Evolutionary conservation across 2,888 invertebrate species (phyloP), one percentile per base, ranked within the genome.

Genomic region (Cetonia aurata): DNA sequence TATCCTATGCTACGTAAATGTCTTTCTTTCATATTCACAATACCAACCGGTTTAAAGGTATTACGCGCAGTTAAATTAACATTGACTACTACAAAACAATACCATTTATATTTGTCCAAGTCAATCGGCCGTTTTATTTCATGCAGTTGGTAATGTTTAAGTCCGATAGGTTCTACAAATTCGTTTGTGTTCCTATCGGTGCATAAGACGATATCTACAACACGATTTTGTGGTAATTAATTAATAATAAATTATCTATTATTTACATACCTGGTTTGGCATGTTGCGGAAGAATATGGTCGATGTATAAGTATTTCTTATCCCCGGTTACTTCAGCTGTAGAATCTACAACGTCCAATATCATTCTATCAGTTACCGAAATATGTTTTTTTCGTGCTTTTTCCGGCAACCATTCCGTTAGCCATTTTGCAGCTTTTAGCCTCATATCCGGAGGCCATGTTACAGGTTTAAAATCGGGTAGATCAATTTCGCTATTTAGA

Each of bases 281-380:
- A 79, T 88, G 90, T 77, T 94, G 92, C 8, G 93, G 91, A 73
- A 94, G 79, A 72, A 93, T 83, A 80, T 92, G 91, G 71, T 88
- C 85, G 4, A 86, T 82, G 71, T 80, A 78, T 2, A 89, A 83
- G 80, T 83, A 86, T 0, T 87, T 82, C 17, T 84, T 78, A 6
- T 87, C 86, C 0, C 88, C 88, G 46, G 90, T 83, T n/a, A 86
- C 77, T 48, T 84, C 80, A 71, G 83, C 83, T 3, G 89, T 75
- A 0, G 84, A 78, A 62, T 87, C 87, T n/a, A 86, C 83, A 0
- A 90, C 82, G 79, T 90, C 89, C 48, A 91, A 74, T 66, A 90
- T 83, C 77, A 91, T 85, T 75, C 82, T 86, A 80, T 92, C 90
- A 1, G 88, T 86, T 10, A 85, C 75, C 77, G 88, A 88, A 56